phyloP scores from a whole-genome alignment of 2,888 invertebrate species.

The Trimorus sp. region DNA sequence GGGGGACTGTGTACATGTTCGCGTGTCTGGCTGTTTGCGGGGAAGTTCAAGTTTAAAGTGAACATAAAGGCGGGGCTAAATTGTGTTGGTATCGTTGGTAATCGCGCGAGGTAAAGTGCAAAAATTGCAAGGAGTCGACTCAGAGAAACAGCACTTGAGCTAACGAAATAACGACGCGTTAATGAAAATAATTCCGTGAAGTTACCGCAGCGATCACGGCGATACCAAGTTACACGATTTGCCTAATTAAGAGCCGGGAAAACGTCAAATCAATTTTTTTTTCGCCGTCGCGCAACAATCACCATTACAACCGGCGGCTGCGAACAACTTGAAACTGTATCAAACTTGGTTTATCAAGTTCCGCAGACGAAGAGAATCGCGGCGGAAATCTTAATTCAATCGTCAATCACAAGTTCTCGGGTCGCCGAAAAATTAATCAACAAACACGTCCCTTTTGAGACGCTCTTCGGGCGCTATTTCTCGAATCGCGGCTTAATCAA shows the following conservation, averaged over 20 bases:
- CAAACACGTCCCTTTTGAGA: conserved; percentile 18
- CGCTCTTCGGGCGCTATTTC: conserved; percentile 14
- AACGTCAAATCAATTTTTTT: conserved; percentile 1
- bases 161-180: no score
- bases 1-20: no score
- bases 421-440: conserved; percentile 45
- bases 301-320: no score
- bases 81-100: no score
- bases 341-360: conserved; percentile 14
- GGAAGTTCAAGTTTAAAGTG: no score
- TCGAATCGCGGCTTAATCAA: conserved; percentile 37
- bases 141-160: no score
- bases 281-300: background rate
- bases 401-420: conserved; percentile 26
- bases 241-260: conserved; percentile 8
- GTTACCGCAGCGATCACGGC: no score
- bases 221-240: background rate
- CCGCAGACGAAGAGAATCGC: conserved; percentile 20
- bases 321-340: conserved; percentile 9
- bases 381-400: conserved; percentile 30
- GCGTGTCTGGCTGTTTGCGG: no score
- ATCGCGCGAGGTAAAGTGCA: no score
- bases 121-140: no score
- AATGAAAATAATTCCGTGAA: no score
- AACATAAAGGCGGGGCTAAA: no score